phyloP scores from a whole-genome alignment of 92 coral and sea anemone genomes.

The Virgularia gustaviana region DNA sequence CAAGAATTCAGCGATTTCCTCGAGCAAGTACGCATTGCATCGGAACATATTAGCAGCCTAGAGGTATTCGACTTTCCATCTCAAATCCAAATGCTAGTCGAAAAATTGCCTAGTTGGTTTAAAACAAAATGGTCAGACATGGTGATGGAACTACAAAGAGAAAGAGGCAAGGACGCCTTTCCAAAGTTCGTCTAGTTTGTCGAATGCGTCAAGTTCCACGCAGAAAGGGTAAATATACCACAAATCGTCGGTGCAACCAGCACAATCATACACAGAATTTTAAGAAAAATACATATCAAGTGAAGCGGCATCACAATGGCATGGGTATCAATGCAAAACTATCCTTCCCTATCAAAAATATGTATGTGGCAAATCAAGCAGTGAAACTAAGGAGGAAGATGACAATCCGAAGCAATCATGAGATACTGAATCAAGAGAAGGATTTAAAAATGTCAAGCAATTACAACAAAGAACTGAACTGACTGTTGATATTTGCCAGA shows the following conservation, averaged over 20 bases:
- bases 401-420: too few species aligned
- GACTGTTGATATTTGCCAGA: too few species aligned
- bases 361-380: too few species aligned
- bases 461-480: too few species aligned
- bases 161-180: slow-evolving; percentile 46
- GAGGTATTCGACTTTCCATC: slow-evolving; percentile 50
- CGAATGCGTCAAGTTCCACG: slow-evolving; percentile 39
- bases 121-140: slow-evolving; percentile 58
- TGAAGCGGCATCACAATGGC: too few species aligned
- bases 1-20: slow-evolving; percentile 65
- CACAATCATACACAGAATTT: too few species aligned
- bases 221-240: slow-evolving; percentile 58
- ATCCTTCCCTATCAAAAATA: too few species aligned
- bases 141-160: slow-evolving; percentile 49
- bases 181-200: slow-evolving; percentile 47
- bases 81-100: slow-evolving; percentile 42
- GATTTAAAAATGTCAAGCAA: too few species aligned
- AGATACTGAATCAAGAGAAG: too few species aligned
- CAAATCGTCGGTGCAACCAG: slow-evolving; percentile 47
- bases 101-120: slow-evolving; percentile 50
- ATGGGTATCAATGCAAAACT: too few species aligned
- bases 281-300: too few species aligned
- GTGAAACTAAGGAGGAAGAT: too few species aligned
- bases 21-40: slow-evolving; percentile 57
- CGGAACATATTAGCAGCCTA: slow-evolving; percentile 53